Percentiles rank a stretch among this genome's conserved stretches.
Conservation (phyloP, 1,140 invertebrate genomes). For the Nomia melanderi region DNA sequence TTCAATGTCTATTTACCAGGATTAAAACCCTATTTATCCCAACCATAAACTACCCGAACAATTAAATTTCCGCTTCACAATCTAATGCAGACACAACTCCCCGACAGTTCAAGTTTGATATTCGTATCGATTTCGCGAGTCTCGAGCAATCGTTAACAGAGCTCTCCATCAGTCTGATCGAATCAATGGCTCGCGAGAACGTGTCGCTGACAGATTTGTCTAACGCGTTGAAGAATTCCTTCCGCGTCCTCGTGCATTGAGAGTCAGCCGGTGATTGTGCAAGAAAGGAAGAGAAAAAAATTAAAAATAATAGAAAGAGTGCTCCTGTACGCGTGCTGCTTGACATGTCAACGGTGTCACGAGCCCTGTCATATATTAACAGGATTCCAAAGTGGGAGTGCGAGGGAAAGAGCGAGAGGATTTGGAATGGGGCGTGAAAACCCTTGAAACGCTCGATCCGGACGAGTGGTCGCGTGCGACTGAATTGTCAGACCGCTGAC, state of each 20-base stretch:
- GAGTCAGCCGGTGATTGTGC: not conserved
- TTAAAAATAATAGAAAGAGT: not conserved
- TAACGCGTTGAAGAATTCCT: slow-evolving; percentile 18
- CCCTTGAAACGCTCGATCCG: slow-evolving; percentile 39
- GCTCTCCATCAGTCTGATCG: not conserved
- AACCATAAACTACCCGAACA: no score
- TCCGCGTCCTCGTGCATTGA: not conserved
- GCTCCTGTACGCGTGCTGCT: slow-evolving; percentile 9
- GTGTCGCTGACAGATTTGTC: slow-evolving; percentile 35
- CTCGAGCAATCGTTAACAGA: not conserved
- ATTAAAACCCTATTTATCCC: no score
- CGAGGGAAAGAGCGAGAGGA: no score
- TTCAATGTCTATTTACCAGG: no score
- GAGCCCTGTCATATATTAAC: slow-evolving; percentile 45
- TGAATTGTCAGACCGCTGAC: slow-evolving; percentile 53
- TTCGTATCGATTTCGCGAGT: not conserved
- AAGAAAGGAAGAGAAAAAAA: not conserved
- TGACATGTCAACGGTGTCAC: slow-evolving; percentile 34
- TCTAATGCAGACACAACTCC: no score
- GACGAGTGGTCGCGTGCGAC: slow-evolving; percentile 49
- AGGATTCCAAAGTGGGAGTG: slow-evolving; percentile 16
- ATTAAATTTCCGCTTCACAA: no score
- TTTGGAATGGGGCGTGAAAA: slow-evolving; percentile 34
- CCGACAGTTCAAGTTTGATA: not conserved
- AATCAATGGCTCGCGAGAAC: slow-evolving; percentile 24